Evolutionary conservation across 2,888 invertebrate genomes (phyloP), one percentile per base, ranked within the genome.

Genomic region (Pterostichus madidus): DNA sequence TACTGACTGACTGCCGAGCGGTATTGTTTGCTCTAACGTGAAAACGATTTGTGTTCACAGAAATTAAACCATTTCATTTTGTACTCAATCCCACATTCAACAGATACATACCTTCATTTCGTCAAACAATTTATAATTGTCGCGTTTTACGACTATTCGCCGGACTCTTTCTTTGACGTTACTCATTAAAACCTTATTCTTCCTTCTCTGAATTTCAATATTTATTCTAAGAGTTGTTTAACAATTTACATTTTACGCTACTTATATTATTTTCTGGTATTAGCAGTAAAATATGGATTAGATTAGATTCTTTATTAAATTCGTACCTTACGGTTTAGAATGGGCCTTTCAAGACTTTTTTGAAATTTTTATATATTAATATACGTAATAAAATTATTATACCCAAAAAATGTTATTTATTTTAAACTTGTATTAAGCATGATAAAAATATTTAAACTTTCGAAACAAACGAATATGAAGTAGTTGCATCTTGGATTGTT

Each of bases 121-220:
- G 39, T 71, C 44, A 39, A 71, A 71, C 68, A 71, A 71, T 71
- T 71, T 44, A 8, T 71, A 46, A 46, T 71, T 71, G 68, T 71
- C 44, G 6, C 15, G 15, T 0, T 44, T 44, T 17, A 24, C 24
- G 24, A 24, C 24, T 24, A 11, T 44, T 44, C 17, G 0, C 17
- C 15, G 56, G 17, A 56, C 2, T 49, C 11, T 49, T 49, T 10
- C 49, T 49, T 49, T 39, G 24, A 39, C 39, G 10, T 49, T 49
- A 49, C 49, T 49, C n/a, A n/a, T 49, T 13, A 49, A 49, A 49
- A 49, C 0, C 0, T 49, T 49, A 11, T 49, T 44, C 7, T 44
- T 7, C 11, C 0, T 13, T 49, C 13, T 49, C n/a, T 49, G 49
- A 13, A 49, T 49, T 49, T n/a, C 5, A n/a, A 49, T 49, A 49